These are phyloP conservation scores for Yoshiicerus persimilis DNA, from an alignment of 1,140 invertebrate genomes.

Conservation along the genomic window DNA sequence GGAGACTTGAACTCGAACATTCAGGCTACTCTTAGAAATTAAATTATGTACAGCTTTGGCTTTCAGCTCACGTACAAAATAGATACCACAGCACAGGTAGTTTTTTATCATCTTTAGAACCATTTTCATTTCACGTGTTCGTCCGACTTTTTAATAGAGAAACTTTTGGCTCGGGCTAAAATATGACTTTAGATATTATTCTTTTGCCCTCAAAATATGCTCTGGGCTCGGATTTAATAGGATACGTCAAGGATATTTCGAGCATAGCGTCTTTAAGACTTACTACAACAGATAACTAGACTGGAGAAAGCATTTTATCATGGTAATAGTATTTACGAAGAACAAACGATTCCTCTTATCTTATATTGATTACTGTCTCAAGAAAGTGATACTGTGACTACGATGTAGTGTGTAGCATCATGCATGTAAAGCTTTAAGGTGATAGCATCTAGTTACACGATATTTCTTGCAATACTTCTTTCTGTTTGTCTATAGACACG, in stretches of 20 bases:
- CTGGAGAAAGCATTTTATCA: neutral
- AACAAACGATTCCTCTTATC: neutral
- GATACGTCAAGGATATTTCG: neutral
- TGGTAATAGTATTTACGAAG: neutral
- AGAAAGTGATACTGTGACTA: no score
- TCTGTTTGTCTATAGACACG: no score
- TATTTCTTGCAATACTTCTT: no score
- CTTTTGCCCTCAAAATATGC: neutral
- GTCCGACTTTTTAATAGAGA: neutral
- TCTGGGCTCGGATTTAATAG: neutral
- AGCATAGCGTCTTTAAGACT: neutral
- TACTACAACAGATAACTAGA: neutral
- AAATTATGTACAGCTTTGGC: neutral
- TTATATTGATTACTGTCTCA: neutral
- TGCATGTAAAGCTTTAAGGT: no score
- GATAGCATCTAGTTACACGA: no score
- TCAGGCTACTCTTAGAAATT: neutral
- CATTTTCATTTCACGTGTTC: neutral
- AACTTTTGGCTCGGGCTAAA: neutral
- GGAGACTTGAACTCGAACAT: neutral
- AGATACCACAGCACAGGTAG: neutral
- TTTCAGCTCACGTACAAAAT: neutral
- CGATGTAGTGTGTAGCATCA: no score
- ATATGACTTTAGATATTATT: neutral
- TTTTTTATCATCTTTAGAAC: neutral